phyloP scores from a whole-genome alignment of 2,797 vertebrate genomes.

The Amniataba percoides region DNA sequence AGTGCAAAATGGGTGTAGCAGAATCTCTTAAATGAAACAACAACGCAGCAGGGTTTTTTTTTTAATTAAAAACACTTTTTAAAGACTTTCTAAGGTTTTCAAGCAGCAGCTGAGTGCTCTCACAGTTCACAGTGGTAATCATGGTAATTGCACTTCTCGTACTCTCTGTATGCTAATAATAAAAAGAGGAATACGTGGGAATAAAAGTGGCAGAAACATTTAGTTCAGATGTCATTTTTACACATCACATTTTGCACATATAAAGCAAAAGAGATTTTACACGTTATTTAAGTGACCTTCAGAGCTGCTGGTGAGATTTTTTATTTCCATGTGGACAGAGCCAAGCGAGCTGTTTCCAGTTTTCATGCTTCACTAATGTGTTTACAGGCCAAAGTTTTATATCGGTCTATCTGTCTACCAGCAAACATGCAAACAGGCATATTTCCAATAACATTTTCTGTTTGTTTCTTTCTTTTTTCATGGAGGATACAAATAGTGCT shows the following conservation, averaged over 20 bases:
- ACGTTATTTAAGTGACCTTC: neutral
- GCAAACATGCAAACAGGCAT: neutral
- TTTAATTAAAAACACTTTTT: neutral
- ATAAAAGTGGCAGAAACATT: neutral
- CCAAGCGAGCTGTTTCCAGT: neutral
- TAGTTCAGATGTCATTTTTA: neutral
- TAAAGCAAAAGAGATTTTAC: neutral
- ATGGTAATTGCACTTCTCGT: neutral
- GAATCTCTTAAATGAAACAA: neutral
- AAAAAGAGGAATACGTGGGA: neutral
- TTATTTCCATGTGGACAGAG: neutral
- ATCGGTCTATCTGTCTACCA: neutral
- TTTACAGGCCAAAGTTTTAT: neutral
- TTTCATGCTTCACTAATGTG: neutral
- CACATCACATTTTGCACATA: neutral
- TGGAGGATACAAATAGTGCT: too few relatives aligned
- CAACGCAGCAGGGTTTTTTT: neutral
- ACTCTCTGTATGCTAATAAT: neutral
- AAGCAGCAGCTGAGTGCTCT: constrained; percentile 4
- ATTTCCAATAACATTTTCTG: neutral
- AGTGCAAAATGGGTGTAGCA: neutral
- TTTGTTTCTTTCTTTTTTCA: too few relatives aligned
- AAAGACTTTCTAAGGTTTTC: constrained; percentile 5
- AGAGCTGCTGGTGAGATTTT: neutral
- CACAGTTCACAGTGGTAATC: constrained; percentile 6